phyloP scores from a whole-genome alignment of 2,888 invertebrate species.

The Adela reaumurella region DNA sequence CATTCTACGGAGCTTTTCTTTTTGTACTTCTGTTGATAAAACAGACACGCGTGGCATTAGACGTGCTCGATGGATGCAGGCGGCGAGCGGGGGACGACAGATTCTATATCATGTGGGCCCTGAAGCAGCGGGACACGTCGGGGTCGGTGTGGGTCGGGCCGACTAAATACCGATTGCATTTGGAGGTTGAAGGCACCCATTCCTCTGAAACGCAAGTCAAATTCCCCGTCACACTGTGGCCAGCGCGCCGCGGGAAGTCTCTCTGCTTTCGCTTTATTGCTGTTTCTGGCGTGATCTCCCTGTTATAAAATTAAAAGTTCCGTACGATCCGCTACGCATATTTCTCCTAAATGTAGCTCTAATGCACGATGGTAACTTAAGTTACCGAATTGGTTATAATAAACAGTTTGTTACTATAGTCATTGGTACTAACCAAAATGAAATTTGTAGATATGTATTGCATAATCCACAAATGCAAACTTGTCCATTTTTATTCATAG shows the following conservation, averaged over 20 bases:
- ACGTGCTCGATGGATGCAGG: constrained; percentile 10
- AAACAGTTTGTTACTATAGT: too few species aligned
- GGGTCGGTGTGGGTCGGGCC: constrained; percentile 57
- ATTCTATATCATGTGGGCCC: constrained; percentile 59
- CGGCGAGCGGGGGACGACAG: background rate
- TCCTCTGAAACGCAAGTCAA: constrained; percentile 54
- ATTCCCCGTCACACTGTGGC: constrained; percentile 43
- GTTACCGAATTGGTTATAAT: too few species aligned
- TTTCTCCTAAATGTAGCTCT: too few species aligned
- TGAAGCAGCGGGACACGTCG: constrained; percentile 61
- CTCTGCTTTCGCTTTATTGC: constrained; percentile 11
- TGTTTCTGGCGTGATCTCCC: too few species aligned
- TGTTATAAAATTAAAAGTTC: too few species aligned
- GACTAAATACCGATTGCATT: constrained; percentile 47
- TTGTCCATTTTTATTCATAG: too few species aligned
- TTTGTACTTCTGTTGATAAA: constrained; percentile 56
- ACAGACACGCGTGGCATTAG: constrained; percentile 41
- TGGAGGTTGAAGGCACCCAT: constrained; percentile 43
- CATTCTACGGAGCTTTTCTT: constrained; percentile 42
- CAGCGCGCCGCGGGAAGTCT: constrained; percentile 31
- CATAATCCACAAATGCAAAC: too few species aligned
- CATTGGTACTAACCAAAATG: too few species aligned
- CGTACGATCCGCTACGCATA: too few species aligned
- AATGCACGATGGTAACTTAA: too few species aligned
- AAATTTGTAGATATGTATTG: too few species aligned